phyloP scores from a whole-genome alignment of 37 sponge, comb jelly and placozoan genomes.

The Ephydatia muelleri region DNA sequence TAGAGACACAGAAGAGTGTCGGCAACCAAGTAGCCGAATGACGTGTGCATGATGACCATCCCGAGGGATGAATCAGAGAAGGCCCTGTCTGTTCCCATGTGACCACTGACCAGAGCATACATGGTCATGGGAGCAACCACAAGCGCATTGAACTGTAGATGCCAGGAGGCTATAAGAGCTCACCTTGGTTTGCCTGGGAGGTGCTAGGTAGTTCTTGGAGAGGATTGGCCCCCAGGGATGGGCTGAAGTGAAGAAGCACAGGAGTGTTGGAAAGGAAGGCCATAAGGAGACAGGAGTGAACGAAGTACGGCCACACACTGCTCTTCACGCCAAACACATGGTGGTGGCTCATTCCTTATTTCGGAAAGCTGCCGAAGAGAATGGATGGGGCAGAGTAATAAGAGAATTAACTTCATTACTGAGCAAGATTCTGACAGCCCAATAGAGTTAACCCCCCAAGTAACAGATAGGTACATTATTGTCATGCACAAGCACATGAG shows the following conservation, averaged over 20 bases:
- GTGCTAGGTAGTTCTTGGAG: neutral
- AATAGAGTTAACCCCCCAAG: neutral
- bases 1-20: constrained; percentile 15
- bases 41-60: constrained; percentile 6
- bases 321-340: neutral
- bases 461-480: too few relatives aligned
- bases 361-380: neutral
- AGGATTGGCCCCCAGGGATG: constrained; percentile 11
- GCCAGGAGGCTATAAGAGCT: constrained; percentile 9
- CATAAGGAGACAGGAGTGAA: constrained; percentile 2
- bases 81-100: constrained; percentile 4
- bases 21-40: constrained; percentile 22
- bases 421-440: neutral
- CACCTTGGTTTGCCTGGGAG: neutral
- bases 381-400: neutral
- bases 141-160: constrained; percentile 23
- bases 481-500: too few relatives aligned
- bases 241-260: neutral
- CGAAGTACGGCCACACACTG: neutral
- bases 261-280: constrained; percentile 17
- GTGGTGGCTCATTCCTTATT: neutral
- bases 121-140: neutral
- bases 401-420: neutral
- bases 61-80: neutral
- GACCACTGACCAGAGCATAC: neutral